These are phyloP conservation scores for Mayetiola destructor DNA, from an alignment of 2,888 invertebrate species.

Conservation along the genomic window DNA sequence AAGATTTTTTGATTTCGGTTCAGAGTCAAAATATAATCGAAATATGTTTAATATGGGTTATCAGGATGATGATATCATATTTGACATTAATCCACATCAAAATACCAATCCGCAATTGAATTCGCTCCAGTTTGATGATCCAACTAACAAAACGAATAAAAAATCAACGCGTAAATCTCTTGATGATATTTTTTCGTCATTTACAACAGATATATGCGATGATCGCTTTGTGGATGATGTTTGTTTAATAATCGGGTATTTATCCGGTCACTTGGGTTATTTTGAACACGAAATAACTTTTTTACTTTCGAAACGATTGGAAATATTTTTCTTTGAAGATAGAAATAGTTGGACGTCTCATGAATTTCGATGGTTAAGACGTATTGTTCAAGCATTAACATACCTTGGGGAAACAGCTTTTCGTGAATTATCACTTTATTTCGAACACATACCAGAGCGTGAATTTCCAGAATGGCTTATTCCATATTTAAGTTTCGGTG, in stretches of 20 bases:
- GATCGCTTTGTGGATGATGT: conserved; percentile 25
- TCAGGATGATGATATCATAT: conserved; percentile 2
- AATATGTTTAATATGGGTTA: neutral
- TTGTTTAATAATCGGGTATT: conserved; percentile 29
- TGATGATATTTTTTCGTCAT: conserved; percentile 8
- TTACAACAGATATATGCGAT: conserved; percentile 23
- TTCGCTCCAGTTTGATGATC: no score
- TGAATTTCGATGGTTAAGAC: conserved; percentile 30
- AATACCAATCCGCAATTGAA: no score
- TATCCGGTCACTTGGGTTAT: conserved; percentile 29
- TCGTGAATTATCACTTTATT: conserved; percentile 31
- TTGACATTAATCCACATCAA: no score
- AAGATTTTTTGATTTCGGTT: conserved; percentile 1
- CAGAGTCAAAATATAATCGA: neutral
- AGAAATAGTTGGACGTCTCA: conserved; percentile 14
- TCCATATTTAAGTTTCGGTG: conserved; percentile 27
- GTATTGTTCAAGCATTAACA: conserved; percentile 28
- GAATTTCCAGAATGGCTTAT: conserved; percentile 27
- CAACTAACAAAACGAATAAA: no score
- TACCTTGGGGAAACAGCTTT: conserved; percentile 32
- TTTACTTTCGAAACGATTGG: conserved; percentile 26
- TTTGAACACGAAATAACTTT: conserved; percentile 30
- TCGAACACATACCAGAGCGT: conserved; percentile 27
- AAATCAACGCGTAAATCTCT: neutral
- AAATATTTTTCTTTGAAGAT: conserved; percentile 25